A percentile compares a stretch with the other conserved stretches of the same genome.
phyloP scores from a whole-genome alignment of 2,888 invertebrate species.

The Electrophaes corylata region DNA sequence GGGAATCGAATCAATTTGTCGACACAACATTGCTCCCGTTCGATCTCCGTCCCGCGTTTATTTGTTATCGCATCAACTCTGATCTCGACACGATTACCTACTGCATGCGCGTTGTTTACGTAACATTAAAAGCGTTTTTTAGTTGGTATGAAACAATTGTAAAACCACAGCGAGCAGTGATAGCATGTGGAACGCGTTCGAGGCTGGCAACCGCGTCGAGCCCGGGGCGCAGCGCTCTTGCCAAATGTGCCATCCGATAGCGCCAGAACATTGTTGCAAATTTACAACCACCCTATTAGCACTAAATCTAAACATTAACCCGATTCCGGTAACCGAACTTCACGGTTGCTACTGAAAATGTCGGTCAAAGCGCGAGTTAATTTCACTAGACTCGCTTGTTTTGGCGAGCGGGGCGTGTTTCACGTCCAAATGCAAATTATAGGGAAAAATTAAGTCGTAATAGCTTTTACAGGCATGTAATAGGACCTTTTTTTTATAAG shows the following conservation, averaged over 20 bases:
- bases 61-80: slow-evolving; percentile 50
- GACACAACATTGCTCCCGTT: slow-evolving; percentile 63
- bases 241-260: slow-evolving; percentile 83
- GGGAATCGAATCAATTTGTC: slow-evolving; percentile 78
- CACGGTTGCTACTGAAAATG: slow-evolving; percentile 67
- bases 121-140: slow-evolving; percentile 16
- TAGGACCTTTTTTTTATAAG: no score
- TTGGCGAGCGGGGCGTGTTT: slow-evolving; percentile 48
- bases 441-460: slow-evolving; percentile 22
- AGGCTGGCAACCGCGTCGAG: slow-evolving; percentile 65
- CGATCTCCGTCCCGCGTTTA: slow-evolving; percentile 58
- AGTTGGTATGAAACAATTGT: slow-evolving; percentile 66
- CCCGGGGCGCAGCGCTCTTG: slow-evolving; percentile 67
- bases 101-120: slow-evolving; percentile 30
- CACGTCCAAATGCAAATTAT: slow-evolving; percentile 45
- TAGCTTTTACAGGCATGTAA: not conserved
- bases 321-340: slow-evolving; percentile 79
- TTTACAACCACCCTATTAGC: slow-evolving; percentile 83
- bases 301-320: slow-evolving; percentile 85
- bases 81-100: slow-evolving; percentile 34
- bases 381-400: slow-evolving; percentile 55
- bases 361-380: slow-evolving; percentile 65
- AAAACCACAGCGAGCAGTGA: slow-evolving; percentile 62
- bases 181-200: slow-evolving; percentile 69
- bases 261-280: slow-evolving; percentile 79